Base-by-base conservation (phyloP, 1,140 invertebrate genomes). In the Brachionus koreanus region DNA sequence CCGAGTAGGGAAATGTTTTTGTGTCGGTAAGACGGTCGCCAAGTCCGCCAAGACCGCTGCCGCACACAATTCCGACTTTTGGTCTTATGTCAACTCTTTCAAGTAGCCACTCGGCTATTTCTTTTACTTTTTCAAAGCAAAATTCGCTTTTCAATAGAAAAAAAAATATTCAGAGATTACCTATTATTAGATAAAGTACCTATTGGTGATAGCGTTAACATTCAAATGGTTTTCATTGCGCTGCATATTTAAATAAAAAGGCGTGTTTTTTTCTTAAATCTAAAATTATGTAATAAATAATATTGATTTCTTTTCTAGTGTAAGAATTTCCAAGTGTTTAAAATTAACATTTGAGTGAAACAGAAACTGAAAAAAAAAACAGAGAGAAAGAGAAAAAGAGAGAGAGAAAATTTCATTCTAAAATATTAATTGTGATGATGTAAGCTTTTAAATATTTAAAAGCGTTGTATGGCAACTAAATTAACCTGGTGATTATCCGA, bases 51-150 rank as follows among this genome's bases (percentile, higher is more conserved):
- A 98, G 90, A 84, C 96, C 96, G n/a, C 95, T 95, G 7, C 96
- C 96, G 87, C 96, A 98, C 85, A 98, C 95, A 65, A 98, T 94
- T 19, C 94, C 96, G 84, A 98, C 92, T 85, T 91, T 91, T 7
- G 96, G 96, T 37, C 63, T 83, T 13, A 82, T 37, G n/a, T 82
- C 79, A 3, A 82, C 39, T 29, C 61, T 9, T n/a, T 72, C 65
- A 7, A 49, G 13, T 13, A 82, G n/a, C 79, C 79, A 82, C 1
- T 82, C 65, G 12, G 57, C 63, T 0, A 69, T 82, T 39, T 19
- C 19, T 43, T 82, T 72, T 12, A 82, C 79, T 82, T 82, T 82
- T 39, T 82, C 79, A 52, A 49, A 82, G 5, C 35, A 39, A n/a
- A 79, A 82, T 67, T 69, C 61, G 13, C 52, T 75, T 63, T 12